Conservation (phyloP, 1,140 invertebrate genomes). For the Stegodyphus dumicola region DNA sequence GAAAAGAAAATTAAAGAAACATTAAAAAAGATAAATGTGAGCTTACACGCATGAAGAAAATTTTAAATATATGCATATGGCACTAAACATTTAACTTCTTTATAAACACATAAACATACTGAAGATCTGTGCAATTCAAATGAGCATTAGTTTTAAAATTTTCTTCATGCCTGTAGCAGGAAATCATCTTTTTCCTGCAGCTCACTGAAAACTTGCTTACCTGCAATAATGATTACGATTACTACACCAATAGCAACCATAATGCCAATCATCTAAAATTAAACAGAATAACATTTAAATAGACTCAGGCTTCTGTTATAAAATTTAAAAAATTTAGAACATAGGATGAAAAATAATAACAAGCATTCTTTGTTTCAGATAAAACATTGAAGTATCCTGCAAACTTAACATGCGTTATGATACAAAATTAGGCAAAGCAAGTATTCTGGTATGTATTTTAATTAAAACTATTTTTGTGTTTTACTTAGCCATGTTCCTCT, state of each 20-base stretch:
- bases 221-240: constrained; percentile 63
- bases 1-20: constrained; percentile 23
- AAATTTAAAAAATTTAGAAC: no score
- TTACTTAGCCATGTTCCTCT: no score
- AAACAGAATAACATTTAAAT: constrained; percentile 15
- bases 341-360: no score
- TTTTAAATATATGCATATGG: background rate
- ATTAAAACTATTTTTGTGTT: no score
- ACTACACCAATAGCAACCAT: constrained; percentile 62
- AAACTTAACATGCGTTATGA: no score
- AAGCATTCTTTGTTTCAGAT: no score
- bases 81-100: background rate
- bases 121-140: no score
- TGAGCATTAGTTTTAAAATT: background rate
- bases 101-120: no score
- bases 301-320: background rate
- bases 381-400: no score
- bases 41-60: constrained; percentile 33
- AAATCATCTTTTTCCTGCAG: background rate
- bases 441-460: no score
- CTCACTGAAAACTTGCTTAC: constrained; percentile 47
- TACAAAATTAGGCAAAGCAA: no score
- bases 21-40: background rate
- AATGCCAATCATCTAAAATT: constrained; percentile 62
- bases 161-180: constrained; percentile 29